Percentiles rank a stretch among this genome's conserved stretches.
phyloP scores from a whole-genome alignment of 1,140 invertebrate species.

The Rhagoletis zephyria region DNA sequence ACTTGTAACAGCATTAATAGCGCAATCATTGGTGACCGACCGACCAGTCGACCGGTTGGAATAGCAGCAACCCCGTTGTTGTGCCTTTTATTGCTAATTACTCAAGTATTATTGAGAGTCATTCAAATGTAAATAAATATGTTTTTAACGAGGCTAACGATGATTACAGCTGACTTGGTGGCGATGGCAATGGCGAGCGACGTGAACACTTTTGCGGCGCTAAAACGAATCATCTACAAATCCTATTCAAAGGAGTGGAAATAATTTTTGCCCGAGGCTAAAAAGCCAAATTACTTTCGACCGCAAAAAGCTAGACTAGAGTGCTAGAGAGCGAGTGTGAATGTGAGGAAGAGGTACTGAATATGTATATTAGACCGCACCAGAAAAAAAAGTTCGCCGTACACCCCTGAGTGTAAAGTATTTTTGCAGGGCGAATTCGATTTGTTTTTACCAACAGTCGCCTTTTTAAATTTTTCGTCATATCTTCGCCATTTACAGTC shows the following conservation, averaged over 20 bases:
- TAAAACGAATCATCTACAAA: constrained; percentile 35
- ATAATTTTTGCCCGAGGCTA: constrained; percentile 2
- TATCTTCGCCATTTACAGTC: too few species aligned
- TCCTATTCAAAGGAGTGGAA: constrained; percentile 19
- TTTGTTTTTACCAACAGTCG: too few species aligned
- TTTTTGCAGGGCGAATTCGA: too few species aligned
- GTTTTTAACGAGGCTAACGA: constrained; percentile 9
- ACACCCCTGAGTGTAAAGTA: too few species aligned
- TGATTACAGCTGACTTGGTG: neutral
- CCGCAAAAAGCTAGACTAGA: neutral
- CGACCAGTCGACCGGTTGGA: constrained; percentile 58
- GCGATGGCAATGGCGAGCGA: neutral
- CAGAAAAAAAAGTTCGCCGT: too few species aligned
- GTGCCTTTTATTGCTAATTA: constrained; percentile 68
- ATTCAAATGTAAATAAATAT: constrained; percentile 68
- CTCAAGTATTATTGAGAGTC: constrained; percentile 70
- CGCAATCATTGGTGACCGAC: constrained; percentile 6
- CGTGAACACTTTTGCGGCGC: neutral
- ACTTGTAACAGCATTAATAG: neutral
- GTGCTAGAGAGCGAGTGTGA: too few species aligned
- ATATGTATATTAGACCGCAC: too few species aligned
- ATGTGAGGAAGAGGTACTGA: too few species aligned
- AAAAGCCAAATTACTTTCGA: neutral
- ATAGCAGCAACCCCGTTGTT: constrained; percentile 56
- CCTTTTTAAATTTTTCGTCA: too few species aligned